Conservation (phyloP, 2,888 invertebrate genomes). For the Ennomos fuscantarius region DNA sequence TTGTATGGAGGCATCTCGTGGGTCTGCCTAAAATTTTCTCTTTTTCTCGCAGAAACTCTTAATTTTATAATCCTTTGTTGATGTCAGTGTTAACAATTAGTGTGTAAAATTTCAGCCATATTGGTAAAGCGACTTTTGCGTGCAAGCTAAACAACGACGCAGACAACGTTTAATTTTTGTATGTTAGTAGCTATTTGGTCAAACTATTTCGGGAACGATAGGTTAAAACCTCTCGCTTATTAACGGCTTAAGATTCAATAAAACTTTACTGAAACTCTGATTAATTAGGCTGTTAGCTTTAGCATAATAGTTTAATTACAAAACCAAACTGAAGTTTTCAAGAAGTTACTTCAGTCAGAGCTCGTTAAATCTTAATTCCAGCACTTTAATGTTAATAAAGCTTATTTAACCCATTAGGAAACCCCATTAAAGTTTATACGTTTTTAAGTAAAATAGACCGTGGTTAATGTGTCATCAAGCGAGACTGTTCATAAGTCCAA, state of each 20-base stretch:
- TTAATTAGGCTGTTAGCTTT: background rate
- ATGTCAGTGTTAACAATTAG: too few species aligned
- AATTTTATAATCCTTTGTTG: too few species aligned
- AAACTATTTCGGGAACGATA: too few species aligned
- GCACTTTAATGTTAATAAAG: slow-evolving; percentile 40
- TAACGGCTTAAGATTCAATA: background rate
- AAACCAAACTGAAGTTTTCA: slow-evolving; percentile 15
- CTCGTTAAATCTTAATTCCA: slow-evolving; percentile 27
- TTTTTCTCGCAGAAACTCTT: too few species aligned
- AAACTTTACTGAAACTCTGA: background rate
- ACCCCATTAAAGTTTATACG: slow-evolving; percentile 52
- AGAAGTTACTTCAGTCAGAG: slow-evolving; percentile 16
- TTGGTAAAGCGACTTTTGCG: too few species aligned
- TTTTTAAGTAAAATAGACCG: slow-evolving; percentile 59
- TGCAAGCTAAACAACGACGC: too few species aligned
- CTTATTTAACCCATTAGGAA: slow-evolving; percentile 46
- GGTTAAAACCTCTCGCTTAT: background rate
- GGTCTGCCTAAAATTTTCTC: too few species aligned
- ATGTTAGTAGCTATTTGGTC: too few species aligned
- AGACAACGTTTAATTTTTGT: too few species aligned
- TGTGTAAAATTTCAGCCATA: too few species aligned
- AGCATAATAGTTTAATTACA: slow-evolving; percentile 17
- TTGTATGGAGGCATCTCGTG: too few species aligned
- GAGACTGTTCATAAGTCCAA: slow-evolving; percentile 61
- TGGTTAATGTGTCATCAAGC: slow-evolving; percentile 61